Base-by-base conservation (phyloP, 92 coral and sea anemone species). In the Zoanthus sociatus region DNA sequence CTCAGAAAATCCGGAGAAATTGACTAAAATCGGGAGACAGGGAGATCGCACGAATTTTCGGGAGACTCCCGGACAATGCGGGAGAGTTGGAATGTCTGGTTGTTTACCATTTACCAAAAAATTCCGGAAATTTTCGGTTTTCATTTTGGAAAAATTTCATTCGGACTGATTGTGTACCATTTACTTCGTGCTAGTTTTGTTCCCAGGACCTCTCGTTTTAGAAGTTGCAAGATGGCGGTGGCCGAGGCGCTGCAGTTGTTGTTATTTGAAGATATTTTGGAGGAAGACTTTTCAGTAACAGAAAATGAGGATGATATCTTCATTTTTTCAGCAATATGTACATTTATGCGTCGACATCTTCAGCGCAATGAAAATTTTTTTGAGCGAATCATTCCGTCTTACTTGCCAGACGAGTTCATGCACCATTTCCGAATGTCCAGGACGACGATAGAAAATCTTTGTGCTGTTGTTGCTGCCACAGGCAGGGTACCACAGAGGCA, bases 381-480 rank as follows among this genome's bases (percentile, higher is more conserved):
- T 71, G 76, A 37, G 76, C 53, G 76, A 71, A 71, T 71, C 76
- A 71, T 71, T 71, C 76, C 76, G 76, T 71, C 76, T 71, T 71
- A 71, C 76, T 71, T 71, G 76, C 76, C 64, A 32, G 87, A 83
- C 76, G 77, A 83, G 42, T 68, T 83, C 71, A 67, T 54, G 76
- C 45, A 55, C 64, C 87, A 83, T 64, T 83, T 66, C 71, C 32
- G 77, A 44, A 67, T 83, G 77, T 45, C 76, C 45, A 45, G 77
- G 56, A 53, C 64, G 15, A 60, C 86, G 63, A 66, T 69, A 31
- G 87, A 83, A 47, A 15, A 47, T 67, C 56, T 83, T 17, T 67
- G 87, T 74, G 76, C 76, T 68, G 87, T 68, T 68, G 56, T 83
- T 21, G 87, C 61, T 30, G 87, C 54, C 50, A 83, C 87, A 31